Base-by-base conservation (phyloP, 30 jellyfish, hydroid and myxozoan genomes). In the Rhopilema esculentum region DNA sequence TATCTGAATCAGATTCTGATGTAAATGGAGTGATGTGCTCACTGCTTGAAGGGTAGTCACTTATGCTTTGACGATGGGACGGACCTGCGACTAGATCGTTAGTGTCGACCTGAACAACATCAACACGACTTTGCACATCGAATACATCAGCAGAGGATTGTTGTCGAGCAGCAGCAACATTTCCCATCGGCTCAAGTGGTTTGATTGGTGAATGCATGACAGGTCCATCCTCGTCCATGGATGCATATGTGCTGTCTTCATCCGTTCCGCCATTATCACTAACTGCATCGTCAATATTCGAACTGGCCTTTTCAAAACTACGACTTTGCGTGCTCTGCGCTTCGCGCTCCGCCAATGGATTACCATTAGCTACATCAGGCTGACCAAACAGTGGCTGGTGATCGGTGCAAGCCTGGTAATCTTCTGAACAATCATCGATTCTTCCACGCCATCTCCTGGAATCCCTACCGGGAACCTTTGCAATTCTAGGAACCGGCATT, bases 161-260 rank as follows among this genome's bases (percentile, higher is more conserved):
- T 40, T 40, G 57, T 12, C 57, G 12, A 6, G 12, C 6, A 2
- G 57, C 57, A 0, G 19, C 28, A 67, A 15, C 27, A 30, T 31
- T 27, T 29, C 12, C 69, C 69, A 75, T 28, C 8, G 89, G 69
- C 27, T 64, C 80, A 49, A 84, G 74, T 0, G 93, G 87, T 31
- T 29, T 71, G 23, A 72, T 48, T 29, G 93, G 93, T 12, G 93
- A 71, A 84, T 84, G 84, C 28, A 16, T 23, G 52, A 25, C 75
- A 25, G 15, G 20, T 27, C 69, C 87, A 12, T 67, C 91, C 51
- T 88, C 96, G 70, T 88, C 88, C 87, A 77, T 77, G 23, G 89
- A 75, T 21, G 74, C 71, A 25, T 76, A 51, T 16, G 77, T 79
- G 49, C 90, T 77, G 17, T 88, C 91, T 0, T 79, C 85, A 28